Evolutionary conservation across 2,113 vertebrate genomes (phyloP), one percentile per base, ranked within the genome.

Genomic region (Laticauda colubrina): DNA sequence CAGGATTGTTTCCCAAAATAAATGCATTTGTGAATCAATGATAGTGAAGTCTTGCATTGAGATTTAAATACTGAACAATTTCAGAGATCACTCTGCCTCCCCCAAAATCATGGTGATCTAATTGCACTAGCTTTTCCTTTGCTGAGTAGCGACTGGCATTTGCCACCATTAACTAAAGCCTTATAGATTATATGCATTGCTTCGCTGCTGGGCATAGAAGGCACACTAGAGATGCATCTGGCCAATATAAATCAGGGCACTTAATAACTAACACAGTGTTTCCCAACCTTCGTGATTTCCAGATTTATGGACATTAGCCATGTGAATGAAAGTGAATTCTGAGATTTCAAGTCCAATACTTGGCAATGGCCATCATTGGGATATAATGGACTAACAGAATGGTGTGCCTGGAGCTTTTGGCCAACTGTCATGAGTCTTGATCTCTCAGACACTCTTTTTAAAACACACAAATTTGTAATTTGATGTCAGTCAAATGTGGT

Each of bases 31-130:
- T 85, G 94, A 26, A 91, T 54, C 91, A 87, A 57, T 85, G 91
- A 75, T 7, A 89, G 18, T 89, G n/a, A 86, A 89, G 53, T 87
- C 45, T 95, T 88, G 5, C 11, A 57, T 34, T 26, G 87, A 90
- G 94, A 94, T 94, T 53, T 91, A 94, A 96, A 54, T 53, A 89
- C 93, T 1, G 24, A 94, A 0, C 12, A 89, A 94, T 90, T 26
- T 55, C 90, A 53, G 75, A 55, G 53, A 69, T 4, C 4, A 10
- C 59, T 26, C 9, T 61, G 9, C 59, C 11, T 12, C 61, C 61
- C 26, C 86, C 85, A 23, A 8, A 43, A 92, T 89, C 91, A 29
- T 81, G 91, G 55, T 88, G 91, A 48, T 85, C 81, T 92, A 90
- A 92, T 86, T 94, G 53, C 7, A 92, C 45, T 59, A 96, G 87